These are phyloP conservation scores for Eledona agricola DNA, from an alignment of 2,888 invertebrate genomes.

Conservation along the genomic window DNA sequence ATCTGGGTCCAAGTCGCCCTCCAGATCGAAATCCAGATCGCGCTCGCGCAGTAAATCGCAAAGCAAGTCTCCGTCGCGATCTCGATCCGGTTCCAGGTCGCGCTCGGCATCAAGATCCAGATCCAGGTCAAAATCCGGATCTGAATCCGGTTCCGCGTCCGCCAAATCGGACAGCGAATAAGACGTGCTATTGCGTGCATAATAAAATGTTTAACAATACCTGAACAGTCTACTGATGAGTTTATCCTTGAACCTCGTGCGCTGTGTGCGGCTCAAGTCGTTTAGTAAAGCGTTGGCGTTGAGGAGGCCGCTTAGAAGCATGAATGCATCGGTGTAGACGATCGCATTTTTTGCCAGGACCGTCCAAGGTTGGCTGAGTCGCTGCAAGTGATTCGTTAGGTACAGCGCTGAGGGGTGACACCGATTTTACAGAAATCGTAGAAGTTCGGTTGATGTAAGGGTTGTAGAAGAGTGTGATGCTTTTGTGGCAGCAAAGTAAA, in stretches of 20 bases:
- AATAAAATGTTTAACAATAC: slow-evolving; percentile 52
- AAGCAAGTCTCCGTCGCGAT: slow-evolving; percentile 55
- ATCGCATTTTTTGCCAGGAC: slow-evolving; percentile 69
- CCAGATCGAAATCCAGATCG: slow-evolving; percentile 47
- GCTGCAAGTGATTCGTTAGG: slow-evolving; percentile 47
- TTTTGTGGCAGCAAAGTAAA: slow-evolving; percentile 67
- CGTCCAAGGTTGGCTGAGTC: slow-evolving; percentile 65
- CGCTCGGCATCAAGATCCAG: slow-evolving; percentile 55
- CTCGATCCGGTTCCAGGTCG: slow-evolving; percentile 49
- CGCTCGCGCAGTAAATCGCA: slow-evolving; percentile 57
- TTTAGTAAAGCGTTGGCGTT: slow-evolving; percentile 66
- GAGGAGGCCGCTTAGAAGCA: slow-evolving; percentile 69
- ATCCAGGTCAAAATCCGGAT: slow-evolving; percentile 47
- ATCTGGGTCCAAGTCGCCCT: slow-evolving; percentile 49
- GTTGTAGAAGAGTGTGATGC: slow-evolving; percentile 68
- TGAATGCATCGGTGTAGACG: slow-evolving; percentile 70
- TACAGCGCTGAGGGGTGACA: not conserved
- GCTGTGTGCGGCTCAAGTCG: slow-evolving; percentile 65
- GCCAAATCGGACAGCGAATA: slow-evolving; percentile 51
- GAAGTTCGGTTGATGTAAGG: slow-evolving; percentile 68
- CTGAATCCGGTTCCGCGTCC: no score
- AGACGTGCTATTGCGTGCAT: slow-evolving; percentile 5
- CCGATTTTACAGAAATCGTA: slow-evolving; percentile 64
- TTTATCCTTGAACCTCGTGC: slow-evolving; percentile 64
- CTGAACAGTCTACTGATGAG: slow-evolving; percentile 67